Base-by-base conservation (phyloP, 1,140 invertebrate genomes). In the Zaprionus taronus region DNA sequence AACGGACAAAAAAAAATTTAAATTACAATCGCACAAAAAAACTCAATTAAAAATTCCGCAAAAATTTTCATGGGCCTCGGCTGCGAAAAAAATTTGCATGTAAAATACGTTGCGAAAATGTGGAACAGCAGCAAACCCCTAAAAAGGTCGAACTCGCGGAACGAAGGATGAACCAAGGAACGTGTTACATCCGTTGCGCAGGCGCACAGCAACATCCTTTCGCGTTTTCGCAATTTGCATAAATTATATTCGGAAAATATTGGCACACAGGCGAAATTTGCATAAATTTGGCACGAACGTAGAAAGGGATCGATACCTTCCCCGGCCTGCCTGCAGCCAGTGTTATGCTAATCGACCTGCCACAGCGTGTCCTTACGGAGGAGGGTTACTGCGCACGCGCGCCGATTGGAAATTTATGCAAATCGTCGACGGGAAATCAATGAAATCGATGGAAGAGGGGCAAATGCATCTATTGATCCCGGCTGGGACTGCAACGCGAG, bases 301-400 rank as follows among this genome's bases (percentile, higher is more conserved):
- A 15, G 44, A 4, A 28, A 41, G 60, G 60, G 56, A 70, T 79
- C 68, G 68, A 80, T 72, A 55, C 47, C 47, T 51, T 51, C 47
- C 20, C 53, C 63, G 57, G 76, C 60, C 47, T 60, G 76, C 60
- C 47, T 60, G 34, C 56, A 81, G 83, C 60, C 70, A 85, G 91
- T 92, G 91, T 92, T 91, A 92, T 92, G 91, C 91, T 79, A 92
- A 92, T 92, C 53, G 84, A 91, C 80, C 81, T 83, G 90, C 73
- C 75, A 65, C 64, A 69, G 24, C 26, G 55, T 41, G 63, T 66
- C n/a, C 34, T 28, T 26, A 66, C 34, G 72, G 76, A 81, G 78
- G 81, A 89, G 81, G 79, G 68, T 78, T 65, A 65, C 81, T 62
- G 79, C 81, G 85, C 84, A 90, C 85, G 85, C 81, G 85, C 85